Evolutionary conservation across 2,113 vertebrate species (phyloP).

Genomic region (Tilapia sparmanii): DNA sequence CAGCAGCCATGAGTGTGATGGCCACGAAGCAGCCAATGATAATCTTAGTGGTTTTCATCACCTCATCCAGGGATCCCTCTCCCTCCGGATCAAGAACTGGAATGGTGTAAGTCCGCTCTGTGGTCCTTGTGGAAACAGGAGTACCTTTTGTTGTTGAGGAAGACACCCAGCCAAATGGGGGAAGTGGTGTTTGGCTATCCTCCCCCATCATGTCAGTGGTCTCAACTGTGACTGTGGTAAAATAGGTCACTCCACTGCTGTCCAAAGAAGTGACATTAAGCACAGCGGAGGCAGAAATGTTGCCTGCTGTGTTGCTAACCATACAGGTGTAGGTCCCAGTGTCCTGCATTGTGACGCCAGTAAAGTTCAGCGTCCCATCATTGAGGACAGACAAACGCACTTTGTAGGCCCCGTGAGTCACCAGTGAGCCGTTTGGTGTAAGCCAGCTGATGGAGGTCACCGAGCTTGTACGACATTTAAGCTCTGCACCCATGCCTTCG

Average conservation of each 20-base stretch:
- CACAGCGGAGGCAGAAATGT: conserved; percentile 92
- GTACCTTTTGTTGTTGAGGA: conserved; percentile 89
- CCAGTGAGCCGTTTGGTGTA: conserved; percentile 90
- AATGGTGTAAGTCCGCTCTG: conserved; percentile 91
- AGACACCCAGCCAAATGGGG: conserved; percentile 87
- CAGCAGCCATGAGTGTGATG: conserved; percentile 97
- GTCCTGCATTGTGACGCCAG: conserved; percentile 89
- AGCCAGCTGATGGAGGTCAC: conserved; percentile 95
- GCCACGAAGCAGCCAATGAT: conserved; percentile 89
- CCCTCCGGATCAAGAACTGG: conserved; percentile 82
- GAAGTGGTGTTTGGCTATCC: conserved; percentile 84
- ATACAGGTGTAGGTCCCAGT: conserved; percentile 96
- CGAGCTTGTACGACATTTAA: conserved; percentile 91
- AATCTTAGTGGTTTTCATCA: conserved; percentile 79
- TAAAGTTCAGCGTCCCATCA: conserved; percentile 93
- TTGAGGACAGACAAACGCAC: conserved; percentile 91
- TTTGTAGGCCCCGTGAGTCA: conserved; percentile 90
- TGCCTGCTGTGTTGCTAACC: conserved; percentile 96
- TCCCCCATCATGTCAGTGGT: conserved; percentile 89
- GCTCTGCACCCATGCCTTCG: conserved; percentile 89
- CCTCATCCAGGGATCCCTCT: conserved; percentile 69
- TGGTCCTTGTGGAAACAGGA: conserved; percentile 77
- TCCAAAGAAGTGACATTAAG: conserved; percentile 92
- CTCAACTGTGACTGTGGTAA: conserved; percentile 96
- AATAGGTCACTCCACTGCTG: conserved; percentile 89